A percentile compares a stretch with the other conserved stretches of the same genome.
Evolutionary conservation across 2,797 vertebrate species (phyloP).

Genomic region (Acridotheres tristis): DNA sequence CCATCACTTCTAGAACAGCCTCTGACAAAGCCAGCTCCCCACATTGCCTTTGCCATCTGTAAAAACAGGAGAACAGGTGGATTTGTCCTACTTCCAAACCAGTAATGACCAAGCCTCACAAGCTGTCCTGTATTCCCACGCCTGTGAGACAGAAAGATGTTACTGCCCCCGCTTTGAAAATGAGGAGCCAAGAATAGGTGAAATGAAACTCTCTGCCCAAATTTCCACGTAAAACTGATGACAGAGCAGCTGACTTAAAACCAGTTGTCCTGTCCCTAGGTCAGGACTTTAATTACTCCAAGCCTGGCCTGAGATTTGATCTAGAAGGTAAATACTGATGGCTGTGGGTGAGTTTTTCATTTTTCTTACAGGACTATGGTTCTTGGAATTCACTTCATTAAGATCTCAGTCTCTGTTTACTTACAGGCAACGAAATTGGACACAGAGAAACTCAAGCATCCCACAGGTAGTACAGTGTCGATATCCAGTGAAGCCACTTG

Average conservation of each 20-base stretch:
- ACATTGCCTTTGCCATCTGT: not conserved
- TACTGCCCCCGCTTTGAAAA: fast-evolving
- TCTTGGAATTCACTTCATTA: not conserved
- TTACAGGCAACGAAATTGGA: not conserved
- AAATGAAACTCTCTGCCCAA: not conserved
- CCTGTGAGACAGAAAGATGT: not conserved
- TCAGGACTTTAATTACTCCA: not conserved
- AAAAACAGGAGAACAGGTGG: not conserved
- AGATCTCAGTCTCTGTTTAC: not conserved
- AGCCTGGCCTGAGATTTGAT: not conserved
- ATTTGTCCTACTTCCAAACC: not conserved
- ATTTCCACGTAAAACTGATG: not conserved
- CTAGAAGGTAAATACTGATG: not conserved
- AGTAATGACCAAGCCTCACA: not conserved
- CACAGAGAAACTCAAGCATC: not conserved
- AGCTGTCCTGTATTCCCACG: not conserved
- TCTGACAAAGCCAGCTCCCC: not conserved
- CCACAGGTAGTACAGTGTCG: not conserved
- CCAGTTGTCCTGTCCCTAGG: not conserved
- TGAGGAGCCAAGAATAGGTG: not conserved
- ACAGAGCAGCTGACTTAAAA: not conserved
- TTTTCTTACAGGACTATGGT: not conserved
- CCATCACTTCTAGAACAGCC: not conserved
- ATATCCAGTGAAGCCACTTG: not conserved
- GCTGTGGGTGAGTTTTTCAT: not conserved